These are phyloP conservation scores for Gastrophysa polygoni DNA, from an alignment of 2,888 invertebrate species.

Conservation along the genomic window DNA sequence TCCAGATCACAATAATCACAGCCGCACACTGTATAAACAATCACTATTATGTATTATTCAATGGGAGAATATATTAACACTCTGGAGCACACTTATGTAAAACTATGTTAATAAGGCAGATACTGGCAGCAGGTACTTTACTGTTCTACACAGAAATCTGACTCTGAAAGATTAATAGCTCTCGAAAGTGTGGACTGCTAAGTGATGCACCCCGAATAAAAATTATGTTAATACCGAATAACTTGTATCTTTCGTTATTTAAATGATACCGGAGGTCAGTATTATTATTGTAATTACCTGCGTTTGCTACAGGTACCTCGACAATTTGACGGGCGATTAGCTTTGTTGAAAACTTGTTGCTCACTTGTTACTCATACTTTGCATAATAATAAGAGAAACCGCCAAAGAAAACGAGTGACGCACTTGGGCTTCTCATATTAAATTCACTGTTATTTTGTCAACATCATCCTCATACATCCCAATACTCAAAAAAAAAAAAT, in stretches of 20 bases:
- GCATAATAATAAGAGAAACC: slow-evolving; percentile 1
- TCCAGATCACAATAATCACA: slow-evolving; percentile 21
- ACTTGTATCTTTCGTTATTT: slow-evolving; percentile 46
- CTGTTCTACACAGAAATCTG: slow-evolving; percentile 41
- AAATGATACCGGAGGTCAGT: slow-evolving; percentile 42
- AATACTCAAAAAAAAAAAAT: not conserved
- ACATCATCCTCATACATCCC: not conserved
- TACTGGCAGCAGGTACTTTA: slow-evolving; percentile 35
- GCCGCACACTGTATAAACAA: slow-evolving; percentile 28
- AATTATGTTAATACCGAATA: slow-evolving; percentile 37
- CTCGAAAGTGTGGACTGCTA: slow-evolving; percentile 29
- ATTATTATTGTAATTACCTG: slow-evolving; percentile 50
- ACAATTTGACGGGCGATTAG: slow-evolving; percentile 6
- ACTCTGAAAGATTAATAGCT: slow-evolving; percentile 41
- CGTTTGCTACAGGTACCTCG: slow-evolving; percentile 3
- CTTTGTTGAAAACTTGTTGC: not conserved
- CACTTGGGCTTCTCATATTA: not conserved
- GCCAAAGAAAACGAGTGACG: not conserved
- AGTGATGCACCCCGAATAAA: slow-evolving; percentile 33
- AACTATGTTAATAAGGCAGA: slow-evolving; percentile 48
- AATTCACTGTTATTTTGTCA: not conserved
- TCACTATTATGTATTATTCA: slow-evolving; percentile 46
- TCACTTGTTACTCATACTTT: not conserved
- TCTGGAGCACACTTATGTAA: slow-evolving; percentile 50
- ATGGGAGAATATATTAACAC: slow-evolving; percentile 48